Evolutionary conservation across 2,113 vertebrate genomes (phyloP).

Genomic region (Callocephalon fimbriatum): DNA sequence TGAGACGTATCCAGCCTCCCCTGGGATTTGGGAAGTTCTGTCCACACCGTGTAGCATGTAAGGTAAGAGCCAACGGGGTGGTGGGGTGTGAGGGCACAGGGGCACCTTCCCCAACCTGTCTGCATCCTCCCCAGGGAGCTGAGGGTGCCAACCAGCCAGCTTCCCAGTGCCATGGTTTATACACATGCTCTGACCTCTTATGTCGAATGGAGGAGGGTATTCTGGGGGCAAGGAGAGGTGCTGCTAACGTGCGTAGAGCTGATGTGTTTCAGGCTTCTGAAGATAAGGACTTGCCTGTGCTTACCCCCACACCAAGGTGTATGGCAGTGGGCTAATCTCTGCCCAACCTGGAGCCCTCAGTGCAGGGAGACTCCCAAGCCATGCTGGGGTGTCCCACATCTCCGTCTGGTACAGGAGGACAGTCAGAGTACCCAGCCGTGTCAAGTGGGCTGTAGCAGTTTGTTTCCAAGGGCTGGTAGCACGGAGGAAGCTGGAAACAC

Average conservation of each 20-base stretch:
- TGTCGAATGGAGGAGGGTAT: not conserved
- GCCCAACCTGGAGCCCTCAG: not conserved
- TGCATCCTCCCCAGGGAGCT: not conserved
- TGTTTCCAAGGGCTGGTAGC: not conserved
- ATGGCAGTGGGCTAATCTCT: not conserved
- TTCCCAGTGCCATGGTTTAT: not conserved
- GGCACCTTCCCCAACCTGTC: not conserved
- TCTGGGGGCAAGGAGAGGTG: not conserved
- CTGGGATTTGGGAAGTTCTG: conserved; percentile 98
- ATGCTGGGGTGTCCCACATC: not conserved
- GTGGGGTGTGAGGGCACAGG: not conserved
- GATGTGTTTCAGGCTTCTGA: not conserved
- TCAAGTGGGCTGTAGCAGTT: not conserved
- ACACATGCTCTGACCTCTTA: not conserved
- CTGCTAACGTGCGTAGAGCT: not conserved
- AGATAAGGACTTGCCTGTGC: not conserved
- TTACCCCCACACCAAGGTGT: rapidly evolving
- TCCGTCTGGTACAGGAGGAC: not conserved
- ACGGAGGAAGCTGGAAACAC: not conserved
- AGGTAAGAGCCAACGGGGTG: conserved; percentile 75
- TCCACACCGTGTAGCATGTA: conserved; percentile 94
- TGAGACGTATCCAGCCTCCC: conserved; percentile 93
- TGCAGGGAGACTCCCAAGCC: not conserved
- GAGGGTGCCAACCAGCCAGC: not conserved
- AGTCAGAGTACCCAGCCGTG: rapidly evolving